A percentile compares a stretch with the other conserved stretches of the same genome.
Conservation (phyloP, 2,797 vertebrate genomes). For the Phyllotis vaccarum region DNA sequence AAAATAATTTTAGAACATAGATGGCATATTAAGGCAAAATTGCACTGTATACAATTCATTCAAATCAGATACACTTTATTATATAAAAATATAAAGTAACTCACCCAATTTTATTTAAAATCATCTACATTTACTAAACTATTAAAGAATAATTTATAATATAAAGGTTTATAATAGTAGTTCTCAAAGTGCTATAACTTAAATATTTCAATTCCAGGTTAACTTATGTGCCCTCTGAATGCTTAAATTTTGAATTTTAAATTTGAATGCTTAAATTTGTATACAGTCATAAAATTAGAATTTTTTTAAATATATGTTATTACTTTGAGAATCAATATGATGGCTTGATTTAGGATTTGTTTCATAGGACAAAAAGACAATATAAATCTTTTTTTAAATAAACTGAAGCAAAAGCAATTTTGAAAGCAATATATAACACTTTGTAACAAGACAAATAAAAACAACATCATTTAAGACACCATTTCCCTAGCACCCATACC, state of each 20-base stretch:
- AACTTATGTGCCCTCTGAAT: background rate
- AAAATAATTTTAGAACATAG: background rate
- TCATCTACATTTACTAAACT: background rate
- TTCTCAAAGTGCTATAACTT: conserved; percentile 5
- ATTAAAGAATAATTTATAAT: background rate
- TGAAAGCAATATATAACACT: background rate
- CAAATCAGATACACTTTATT: background rate
- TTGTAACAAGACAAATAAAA: background rate
- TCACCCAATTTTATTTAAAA: background rate
- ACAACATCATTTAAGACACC: too few species aligned
- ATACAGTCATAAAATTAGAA: background rate
- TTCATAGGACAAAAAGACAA: background rate
- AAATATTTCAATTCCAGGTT: background rate
- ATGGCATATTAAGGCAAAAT: background rate
- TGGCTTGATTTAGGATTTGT: background rate
- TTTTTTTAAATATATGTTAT: background rate
- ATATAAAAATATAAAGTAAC: background rate
- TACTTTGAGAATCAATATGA: background rate
- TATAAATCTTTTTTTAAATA: background rate
- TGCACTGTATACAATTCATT: background rate
- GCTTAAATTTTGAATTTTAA: background rate
- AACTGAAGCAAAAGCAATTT: background rate
- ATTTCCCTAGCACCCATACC: too few species aligned
- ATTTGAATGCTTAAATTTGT: too few species aligned
- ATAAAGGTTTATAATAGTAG: background rate